Conservation (phyloP, 2,113 vertebrate species). For the Recurvirostra avosetta region DNA sequence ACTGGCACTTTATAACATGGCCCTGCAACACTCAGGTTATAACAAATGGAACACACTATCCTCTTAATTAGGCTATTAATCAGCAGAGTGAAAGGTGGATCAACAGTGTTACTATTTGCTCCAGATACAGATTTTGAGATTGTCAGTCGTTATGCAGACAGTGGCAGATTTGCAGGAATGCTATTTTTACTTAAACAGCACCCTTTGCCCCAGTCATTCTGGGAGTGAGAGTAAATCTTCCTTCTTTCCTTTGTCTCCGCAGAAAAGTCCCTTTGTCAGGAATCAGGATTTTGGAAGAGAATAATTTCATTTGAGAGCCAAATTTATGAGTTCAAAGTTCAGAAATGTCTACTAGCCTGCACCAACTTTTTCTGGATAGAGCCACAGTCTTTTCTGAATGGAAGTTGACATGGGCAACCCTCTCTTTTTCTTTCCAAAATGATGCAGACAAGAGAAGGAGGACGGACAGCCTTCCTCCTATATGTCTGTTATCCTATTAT, state of each 20-base stretch:
- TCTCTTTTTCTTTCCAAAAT: not conserved
- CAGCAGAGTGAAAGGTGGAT: conserved; percentile 3
- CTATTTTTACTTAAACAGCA: not conserved
- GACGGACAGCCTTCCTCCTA: not conserved
- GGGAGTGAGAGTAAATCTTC: not conserved
- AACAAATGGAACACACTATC: conserved; percentile 5
- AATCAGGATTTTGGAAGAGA: not conserved
- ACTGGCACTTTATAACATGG: not conserved
- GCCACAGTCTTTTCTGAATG: not conserved
- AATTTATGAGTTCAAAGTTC: not conserved
- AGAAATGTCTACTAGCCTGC: not conserved
- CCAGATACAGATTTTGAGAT: not conserved
- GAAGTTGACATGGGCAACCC: not conserved
- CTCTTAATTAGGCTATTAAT: conserved; percentile 37
- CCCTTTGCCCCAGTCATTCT: not conserved
- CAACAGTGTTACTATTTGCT: not conserved
- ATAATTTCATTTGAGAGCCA: not conserved
- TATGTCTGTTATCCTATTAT: not conserved
- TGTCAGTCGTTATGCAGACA: not conserved
- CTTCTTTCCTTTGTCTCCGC: not conserved
- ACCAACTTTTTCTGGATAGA: not conserved
- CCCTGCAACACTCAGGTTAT: not conserved
- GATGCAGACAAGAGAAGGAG: not conserved
- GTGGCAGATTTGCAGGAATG: not conserved
- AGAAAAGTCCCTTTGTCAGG: not conserved